A percentile compares a stretch with the other conserved stretches of the same genome.
phyloP scores from a whole-genome alignment of 2,888 invertebrate species.

The Phoronis australis region DNA sequence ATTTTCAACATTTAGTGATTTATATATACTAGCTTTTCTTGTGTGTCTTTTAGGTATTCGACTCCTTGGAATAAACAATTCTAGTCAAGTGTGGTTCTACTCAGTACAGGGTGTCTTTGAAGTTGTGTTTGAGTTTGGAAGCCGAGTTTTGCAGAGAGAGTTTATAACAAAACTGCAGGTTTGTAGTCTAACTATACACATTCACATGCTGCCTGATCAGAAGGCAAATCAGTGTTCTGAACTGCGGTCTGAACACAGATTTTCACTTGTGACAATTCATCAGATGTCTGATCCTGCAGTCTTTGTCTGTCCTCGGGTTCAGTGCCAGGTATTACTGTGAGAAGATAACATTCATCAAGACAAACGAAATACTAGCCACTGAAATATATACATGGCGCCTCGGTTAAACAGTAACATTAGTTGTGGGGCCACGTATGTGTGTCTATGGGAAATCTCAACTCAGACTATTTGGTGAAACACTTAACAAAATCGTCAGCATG shows the following conservation, averaged over 20 bases:
- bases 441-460: no score
- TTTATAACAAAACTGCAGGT: conserved; percentile 25
- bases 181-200: not conserved
- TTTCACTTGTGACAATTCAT: not conserved
- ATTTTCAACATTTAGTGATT: no score
- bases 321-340: no score
- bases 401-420: no score
- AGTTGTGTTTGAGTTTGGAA: conserved; percentile 28
- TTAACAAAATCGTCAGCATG: no score
- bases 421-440: no score
- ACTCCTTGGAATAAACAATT: not conserved
- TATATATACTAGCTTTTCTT: no score
- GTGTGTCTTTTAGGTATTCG: not conserved
- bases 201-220: no score
- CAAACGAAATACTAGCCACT: no score
- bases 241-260: not conserved
- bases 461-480: no score
- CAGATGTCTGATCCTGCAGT: not conserved
- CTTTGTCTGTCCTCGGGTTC: not conserved
- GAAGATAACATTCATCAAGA: no score
- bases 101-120: conserved; percentile 31
- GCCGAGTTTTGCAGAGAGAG: conserved; percentile 20
- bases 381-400: no score
- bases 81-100: conserved; percentile 30
- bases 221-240: not conserved